Conservation (phyloP, 1,140 invertebrate genomes). For the Drosophila arizonae region DNA sequence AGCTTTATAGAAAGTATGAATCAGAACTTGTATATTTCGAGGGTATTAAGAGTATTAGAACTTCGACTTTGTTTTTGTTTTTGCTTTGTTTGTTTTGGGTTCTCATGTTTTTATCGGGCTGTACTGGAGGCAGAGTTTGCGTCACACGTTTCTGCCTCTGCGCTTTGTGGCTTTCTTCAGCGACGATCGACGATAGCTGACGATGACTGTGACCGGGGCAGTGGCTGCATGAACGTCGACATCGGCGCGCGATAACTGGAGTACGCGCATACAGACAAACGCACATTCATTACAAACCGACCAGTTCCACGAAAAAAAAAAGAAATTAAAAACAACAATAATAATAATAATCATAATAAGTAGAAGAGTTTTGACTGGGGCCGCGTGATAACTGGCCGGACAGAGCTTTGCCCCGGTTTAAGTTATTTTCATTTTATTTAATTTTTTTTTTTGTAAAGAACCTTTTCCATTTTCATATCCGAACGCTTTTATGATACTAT, state of each 20-base stretch:
- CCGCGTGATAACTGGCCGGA: slow-evolving; percentile 37
- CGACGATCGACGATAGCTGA: slow-evolving; percentile 30
- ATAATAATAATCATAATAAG: slow-evolving; percentile 37
- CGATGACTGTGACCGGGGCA: slow-evolving; percentile 40
- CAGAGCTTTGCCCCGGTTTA: slow-evolving; percentile 21
- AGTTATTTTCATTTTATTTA: not conserved
- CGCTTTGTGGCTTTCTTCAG: slow-evolving; percentile 68
- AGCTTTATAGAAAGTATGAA: no score
- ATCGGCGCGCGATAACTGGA: slow-evolving; percentile 69
- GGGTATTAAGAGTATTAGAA: not conserved
- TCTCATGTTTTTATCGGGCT: slow-evolving; percentile 66
- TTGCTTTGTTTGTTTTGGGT: slow-evolving; percentile 8
- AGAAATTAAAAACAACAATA: slow-evolving; percentile 22
- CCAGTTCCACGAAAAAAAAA: slow-evolving; percentile 39
- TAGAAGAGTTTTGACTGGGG: slow-evolving; percentile 22
- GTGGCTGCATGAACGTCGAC: slow-evolving; percentile 53
- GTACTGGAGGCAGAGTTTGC: slow-evolving; percentile 41
- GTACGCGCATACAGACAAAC: slow-evolving; percentile 39
- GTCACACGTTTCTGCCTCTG: slow-evolving; percentile 61
- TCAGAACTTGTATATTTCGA: no score
- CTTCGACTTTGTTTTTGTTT: not conserved
- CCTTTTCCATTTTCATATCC: slow-evolving; percentile 16
- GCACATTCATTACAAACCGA: slow-evolving; percentile 8
- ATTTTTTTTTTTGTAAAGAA: not conserved
- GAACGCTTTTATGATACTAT: slow-evolving; percentile 7